A percentile compares a stretch with the other conserved stretches of the same genome.
phyloP scores from a whole-genome alignment of 2,113 vertebrate species.

The Larimichthys crocea region DNA sequence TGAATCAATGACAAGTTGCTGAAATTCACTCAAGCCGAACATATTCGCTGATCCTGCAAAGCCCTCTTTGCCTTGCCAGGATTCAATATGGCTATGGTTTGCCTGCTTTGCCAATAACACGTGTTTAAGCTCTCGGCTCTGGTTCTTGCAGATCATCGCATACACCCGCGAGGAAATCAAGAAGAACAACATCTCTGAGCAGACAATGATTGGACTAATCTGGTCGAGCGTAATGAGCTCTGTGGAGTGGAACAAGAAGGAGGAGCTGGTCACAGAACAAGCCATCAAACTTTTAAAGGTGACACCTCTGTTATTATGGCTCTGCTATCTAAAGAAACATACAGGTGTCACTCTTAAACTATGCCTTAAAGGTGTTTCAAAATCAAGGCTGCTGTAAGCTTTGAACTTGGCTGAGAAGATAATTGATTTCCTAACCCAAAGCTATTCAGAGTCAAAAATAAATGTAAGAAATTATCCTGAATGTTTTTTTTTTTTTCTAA shows the following conservation, averaged over 20 bases:
- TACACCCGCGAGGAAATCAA: constrained; percentile 96
- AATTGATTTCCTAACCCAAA: constrained; percentile 33
- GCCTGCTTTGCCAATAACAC: constrained; percentile 27
- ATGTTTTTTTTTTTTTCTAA: background rate
- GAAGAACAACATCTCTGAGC: constrained; percentile 96
- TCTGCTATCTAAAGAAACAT: constrained; percentile 5
- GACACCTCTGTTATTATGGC: background rate
- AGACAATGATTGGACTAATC: constrained; percentile 93
- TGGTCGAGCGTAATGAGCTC: constrained; percentile 98
- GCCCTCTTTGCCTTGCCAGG: constrained; percentile 12
- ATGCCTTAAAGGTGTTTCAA: background rate
- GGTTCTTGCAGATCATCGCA: constrained; percentile 87
- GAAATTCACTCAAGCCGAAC: constrained; percentile 47
- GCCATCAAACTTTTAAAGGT: constrained; percentile 98
- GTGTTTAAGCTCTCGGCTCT: background rate
- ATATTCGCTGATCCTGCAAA: constrained; percentile 35
- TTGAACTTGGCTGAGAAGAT: constrained; percentile 8
- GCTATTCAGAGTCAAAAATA: constrained; percentile 1
- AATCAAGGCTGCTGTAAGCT: constrained; percentile 3
- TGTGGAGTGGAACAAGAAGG: constrained; percentile 99
- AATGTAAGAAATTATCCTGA: background rate
- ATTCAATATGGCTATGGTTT: constrained; percentile 22
- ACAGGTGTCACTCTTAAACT: background rate
- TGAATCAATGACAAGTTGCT: constrained; percentile 38
- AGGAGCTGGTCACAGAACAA: constrained; percentile 99